Percentiles rank a stretch among this genome's conserved stretches.
Conservation (phyloP, 2,888 invertebrate genomes). For the Eupithecia dodoneata region DNA sequence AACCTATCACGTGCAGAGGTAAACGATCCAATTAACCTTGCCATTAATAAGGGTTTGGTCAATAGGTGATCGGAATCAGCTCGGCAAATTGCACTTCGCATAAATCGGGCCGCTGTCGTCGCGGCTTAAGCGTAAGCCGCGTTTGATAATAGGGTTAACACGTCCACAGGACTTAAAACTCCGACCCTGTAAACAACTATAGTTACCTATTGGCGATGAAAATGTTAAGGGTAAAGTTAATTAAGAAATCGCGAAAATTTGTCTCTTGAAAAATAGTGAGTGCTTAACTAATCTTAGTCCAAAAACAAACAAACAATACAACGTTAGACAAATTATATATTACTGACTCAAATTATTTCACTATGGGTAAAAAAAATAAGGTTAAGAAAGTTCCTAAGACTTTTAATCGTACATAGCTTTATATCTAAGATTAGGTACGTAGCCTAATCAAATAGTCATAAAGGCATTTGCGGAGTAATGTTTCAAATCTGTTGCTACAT, state of each 20-base stretch:
- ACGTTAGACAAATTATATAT: too few relatives aligned
- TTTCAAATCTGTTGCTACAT: neutral
- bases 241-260: neutral
- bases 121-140: conserved; percentile 70
- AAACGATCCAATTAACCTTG: conserved; percentile 31
- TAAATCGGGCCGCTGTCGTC: conserved; percentile 75
- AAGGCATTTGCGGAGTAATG: neutral
- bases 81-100: conserved; percentile 72
- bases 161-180: conserved; percentile 73
- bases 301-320: too few relatives aligned
- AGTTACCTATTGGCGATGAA: conserved; percentile 10
- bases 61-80: conserved; percentile 71
- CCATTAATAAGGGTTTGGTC: conserved; percentile 53
- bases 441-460: neutral
- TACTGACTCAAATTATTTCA: too few relatives aligned
- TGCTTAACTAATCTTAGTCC: neutral
- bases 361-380: neutral
- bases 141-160: conserved; percentile 79
- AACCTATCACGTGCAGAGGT: neutral
- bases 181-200: conserved; percentile 32
- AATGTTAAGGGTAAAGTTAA: neutral
- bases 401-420: neutral
- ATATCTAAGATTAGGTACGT: neutral
- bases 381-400: neutral
- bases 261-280: neutral